These are phyloP conservation scores for Sinocyclocheilus anshuiensis DNA, from an alignment of 2,113 vertebrate genomes.

Conservation along the genomic window DNA sequence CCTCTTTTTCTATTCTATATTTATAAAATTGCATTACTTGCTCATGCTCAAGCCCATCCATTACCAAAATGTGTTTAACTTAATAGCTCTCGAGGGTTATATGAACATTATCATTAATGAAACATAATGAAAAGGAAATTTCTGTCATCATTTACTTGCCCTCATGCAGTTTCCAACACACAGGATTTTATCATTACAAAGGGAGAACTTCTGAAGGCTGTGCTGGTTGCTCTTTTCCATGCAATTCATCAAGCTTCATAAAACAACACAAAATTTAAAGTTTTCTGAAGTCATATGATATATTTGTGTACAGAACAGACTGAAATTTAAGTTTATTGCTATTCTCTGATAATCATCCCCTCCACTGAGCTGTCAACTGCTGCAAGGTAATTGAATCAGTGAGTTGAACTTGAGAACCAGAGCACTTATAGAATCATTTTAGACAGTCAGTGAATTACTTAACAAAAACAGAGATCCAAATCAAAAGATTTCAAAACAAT, in stretches of 20 bases:
- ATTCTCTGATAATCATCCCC: background rate
- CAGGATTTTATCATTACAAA: background rate
- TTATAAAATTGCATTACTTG: background rate
- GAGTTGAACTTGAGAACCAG: background rate
- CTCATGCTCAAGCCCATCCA: background rate
- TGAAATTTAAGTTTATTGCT: background rate
- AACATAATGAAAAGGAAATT: background rate
- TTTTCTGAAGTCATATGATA: background rate
- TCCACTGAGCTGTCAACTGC: background rate
- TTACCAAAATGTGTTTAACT: background rate
- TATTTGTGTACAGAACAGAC: background rate
- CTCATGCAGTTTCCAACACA: background rate
- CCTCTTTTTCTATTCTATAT: background rate
- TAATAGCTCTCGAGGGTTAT: background rate
- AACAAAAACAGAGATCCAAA: background rate
- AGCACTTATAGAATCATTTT: background rate
- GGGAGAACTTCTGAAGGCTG: too few species aligned
- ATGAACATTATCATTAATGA: background rate
- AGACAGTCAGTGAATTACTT: background rate
- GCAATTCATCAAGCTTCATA: background rate
- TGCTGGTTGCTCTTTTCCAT: background rate
- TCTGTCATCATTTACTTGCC: background rate
- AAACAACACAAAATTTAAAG: background rate
- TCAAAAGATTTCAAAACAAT: background rate
- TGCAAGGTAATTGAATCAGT: background rate